Evolutionary conservation across 2,797 vertebrate species (phyloP).

Genomic region (Ataeniobius toweri): DNA sequence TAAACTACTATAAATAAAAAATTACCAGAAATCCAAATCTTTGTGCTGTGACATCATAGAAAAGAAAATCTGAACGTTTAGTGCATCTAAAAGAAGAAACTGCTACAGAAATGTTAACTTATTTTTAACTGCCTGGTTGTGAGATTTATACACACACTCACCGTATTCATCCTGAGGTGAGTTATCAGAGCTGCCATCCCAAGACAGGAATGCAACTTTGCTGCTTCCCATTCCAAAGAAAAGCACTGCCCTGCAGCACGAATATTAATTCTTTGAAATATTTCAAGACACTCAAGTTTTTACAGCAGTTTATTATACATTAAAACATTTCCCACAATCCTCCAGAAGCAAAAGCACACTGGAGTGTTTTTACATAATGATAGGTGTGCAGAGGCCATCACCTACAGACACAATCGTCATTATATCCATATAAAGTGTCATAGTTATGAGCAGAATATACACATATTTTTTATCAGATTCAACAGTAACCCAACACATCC

Average conservation of each 20-base stretch:
- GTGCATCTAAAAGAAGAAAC: neutral
- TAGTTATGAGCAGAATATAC: conserved; percentile 48
- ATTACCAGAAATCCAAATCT: neutral
- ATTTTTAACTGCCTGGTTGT: neutral
- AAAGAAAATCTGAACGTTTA: neutral
- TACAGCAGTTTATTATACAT: conserved; percentile 80
- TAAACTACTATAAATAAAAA: neutral
- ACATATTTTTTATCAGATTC: conserved; percentile 38
- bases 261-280: conserved; percentile 1
- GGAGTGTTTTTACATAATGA: conserved; percentile 67
- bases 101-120: neutral
- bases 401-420: conserved; percentile 73
- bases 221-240: neutral
- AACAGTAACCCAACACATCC: conserved; percentile 51
- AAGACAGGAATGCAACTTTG: neutral
- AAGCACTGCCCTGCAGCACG: neutral
- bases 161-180: neutral
- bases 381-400: conserved; percentile 64
- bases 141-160: neutral
- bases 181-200: neutral
- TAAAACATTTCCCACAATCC: conserved; percentile 76
- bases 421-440: conserved; percentile 67
- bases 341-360: conserved; percentile 68
- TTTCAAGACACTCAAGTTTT: conserved; percentile 47
- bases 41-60: neutral